phyloP scores from a whole-genome alignment of 2,888 invertebrate genomes.

The Orthosia incerta region DNA sequence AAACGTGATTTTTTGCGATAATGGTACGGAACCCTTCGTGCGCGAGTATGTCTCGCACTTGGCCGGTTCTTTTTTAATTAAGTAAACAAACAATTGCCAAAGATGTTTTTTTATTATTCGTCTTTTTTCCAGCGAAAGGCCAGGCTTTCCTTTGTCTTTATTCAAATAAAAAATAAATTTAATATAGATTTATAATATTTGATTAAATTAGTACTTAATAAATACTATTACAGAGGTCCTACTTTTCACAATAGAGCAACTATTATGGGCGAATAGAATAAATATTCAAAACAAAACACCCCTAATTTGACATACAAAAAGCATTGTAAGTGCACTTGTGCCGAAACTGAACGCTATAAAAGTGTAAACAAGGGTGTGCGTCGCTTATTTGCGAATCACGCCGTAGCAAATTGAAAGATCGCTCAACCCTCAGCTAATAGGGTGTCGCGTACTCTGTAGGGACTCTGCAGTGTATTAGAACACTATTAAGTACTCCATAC shows the following conservation, averaged over 20 bases:
- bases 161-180: too few relatives aligned
- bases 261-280: not conserved
- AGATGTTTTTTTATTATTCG: too few relatives aligned
- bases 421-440: conserved; percentile 79
- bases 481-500: conserved; percentile 81
- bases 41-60: too few relatives aligned
- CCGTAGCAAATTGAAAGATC: conserved; percentile 87
- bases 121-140: too few relatives aligned
- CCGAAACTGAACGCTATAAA: conserved; percentile 68
- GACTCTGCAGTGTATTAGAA: conserved; percentile 80
- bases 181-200: too few relatives aligned
- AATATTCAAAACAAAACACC: conserved; percentile 61
- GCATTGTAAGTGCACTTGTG: conserved; percentile 69
- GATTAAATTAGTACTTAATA: too few relatives aligned
- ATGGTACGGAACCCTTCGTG: too few relatives aligned
- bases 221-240: too few relatives aligned
- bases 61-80: too few relatives aligned
- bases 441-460: conserved; percentile 64
- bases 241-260: not conserved
- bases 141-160: too few relatives aligned
- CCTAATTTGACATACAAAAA: conserved; percentile 62
- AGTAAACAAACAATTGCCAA: too few relatives aligned
- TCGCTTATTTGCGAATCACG: conserved; percentile 84
- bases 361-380: conserved; percentile 81
- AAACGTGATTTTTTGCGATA: too few relatives aligned